Conservation (phyloP, 1,140 invertebrate genomes). For the Schlechtendalia chinensis region DNA sequence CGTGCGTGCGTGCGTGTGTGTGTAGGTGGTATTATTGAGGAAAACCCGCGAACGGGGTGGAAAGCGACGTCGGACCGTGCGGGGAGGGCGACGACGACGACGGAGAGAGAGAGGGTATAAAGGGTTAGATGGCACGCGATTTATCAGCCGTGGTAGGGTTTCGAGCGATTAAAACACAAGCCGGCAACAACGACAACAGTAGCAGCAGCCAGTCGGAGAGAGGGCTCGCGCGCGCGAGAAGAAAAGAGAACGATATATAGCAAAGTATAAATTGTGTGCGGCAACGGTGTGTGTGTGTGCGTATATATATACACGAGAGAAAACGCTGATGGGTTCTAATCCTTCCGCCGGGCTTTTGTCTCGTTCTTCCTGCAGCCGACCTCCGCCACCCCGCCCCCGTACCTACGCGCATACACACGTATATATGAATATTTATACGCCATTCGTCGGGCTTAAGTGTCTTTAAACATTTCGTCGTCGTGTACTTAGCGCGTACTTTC, state of each 20-base stretch:
- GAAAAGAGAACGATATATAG: conserved; percentile 18
- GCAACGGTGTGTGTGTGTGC: neutral
- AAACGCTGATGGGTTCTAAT: conserved; percentile 48
- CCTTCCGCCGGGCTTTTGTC: conserved; percentile 40
- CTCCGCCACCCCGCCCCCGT: too few species aligned
- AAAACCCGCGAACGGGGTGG: neutral
- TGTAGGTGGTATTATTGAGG: conserved; percentile 9
- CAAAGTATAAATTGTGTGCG: neutral
- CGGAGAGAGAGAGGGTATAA: neutral
- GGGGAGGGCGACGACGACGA: too few species aligned
- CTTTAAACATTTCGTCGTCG: conserved; percentile 48
- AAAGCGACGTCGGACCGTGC: neutral
- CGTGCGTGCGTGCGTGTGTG: neutral
- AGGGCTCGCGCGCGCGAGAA: neutral
- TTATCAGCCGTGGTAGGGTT: conserved; percentile 42
- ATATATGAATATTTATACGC: conserved; percentile 48
- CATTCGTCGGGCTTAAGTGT: conserved; percentile 47
- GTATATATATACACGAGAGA: neutral
- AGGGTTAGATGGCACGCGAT: conserved; percentile 42
- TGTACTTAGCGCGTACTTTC: conserved; percentile 48
- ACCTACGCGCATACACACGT: neutral
- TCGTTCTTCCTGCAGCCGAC: conserved; percentile 2
- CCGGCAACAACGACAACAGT: conserved; percentile 4
- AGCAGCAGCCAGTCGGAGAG: neutral
- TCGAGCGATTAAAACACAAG: conserved; percentile 46